Evolutionary conservation across 2,113 vertebrate species (phyloP).

Genomic region (Oceanites oceanicus): DNA sequence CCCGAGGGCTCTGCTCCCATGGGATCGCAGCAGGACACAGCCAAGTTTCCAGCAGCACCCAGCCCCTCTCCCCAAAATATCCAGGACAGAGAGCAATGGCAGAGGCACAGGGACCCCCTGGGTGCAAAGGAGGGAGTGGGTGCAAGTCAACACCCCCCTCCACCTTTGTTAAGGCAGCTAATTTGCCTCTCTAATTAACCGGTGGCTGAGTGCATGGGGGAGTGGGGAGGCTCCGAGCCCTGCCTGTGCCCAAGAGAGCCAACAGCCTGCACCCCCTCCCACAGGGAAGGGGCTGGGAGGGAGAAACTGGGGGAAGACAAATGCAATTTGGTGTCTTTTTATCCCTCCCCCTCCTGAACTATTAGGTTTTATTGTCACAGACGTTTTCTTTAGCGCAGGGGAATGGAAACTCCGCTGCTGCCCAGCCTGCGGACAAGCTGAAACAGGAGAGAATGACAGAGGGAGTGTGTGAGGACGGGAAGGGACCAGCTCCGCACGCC

Average conservation of each 20-base stretch:
- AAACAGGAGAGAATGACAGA: background rate
- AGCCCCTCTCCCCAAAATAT: background rate
- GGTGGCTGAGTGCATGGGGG: background rate
- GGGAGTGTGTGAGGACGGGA: background rate
- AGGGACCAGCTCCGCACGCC: background rate
- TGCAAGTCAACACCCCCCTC: too few relatives aligned
- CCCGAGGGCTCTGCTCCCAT: background rate
- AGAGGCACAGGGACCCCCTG: background rate
- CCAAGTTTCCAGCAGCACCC: background rate
- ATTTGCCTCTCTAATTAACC: background rate
- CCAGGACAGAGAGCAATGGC: too few relatives aligned
- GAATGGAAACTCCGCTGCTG: conserved; percentile 34
- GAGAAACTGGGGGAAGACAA: background rate
- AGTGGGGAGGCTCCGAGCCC: background rate
- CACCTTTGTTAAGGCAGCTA: background rate
- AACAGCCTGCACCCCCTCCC: background rate
- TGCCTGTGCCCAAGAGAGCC: rapidly evolving
- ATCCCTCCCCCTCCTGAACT: background rate
- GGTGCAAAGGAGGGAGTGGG: background rate
- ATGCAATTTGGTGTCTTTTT: background rate
- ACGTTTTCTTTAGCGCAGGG: background rate
- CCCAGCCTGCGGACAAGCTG: background rate
- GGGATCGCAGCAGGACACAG: background rate
- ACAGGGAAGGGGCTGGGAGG: background rate
- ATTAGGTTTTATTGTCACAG: background rate